Evolutionary conservation across 2,113 vertebrate genomes (phyloP), one percentile per base, ranked within the genome.

Genomic region (Microtus pennsylvanicus): DNA sequence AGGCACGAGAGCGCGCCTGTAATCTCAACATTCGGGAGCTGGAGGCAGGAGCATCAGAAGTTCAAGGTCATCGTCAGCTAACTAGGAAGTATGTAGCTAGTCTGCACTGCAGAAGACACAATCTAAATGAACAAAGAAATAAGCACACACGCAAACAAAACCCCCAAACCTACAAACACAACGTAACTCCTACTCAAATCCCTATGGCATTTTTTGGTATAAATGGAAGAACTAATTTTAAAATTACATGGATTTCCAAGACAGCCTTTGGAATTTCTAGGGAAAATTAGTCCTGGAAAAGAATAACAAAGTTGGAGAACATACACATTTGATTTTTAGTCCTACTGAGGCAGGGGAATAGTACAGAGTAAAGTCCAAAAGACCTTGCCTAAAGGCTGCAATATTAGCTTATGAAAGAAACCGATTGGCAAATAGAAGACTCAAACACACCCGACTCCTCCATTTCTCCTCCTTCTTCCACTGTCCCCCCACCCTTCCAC

Each of bases 171-270:
- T 50, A 77, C 33, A 94, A 94, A 78, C 72, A 89, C 80, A 88
- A 85, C 38, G 22, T 19, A 80, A 89, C 83, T 69, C 45, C 21
- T 50, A 74, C 38, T 55, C 58, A 97, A 94, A 82, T 61, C 8
- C 52, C 58, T 91, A 33, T 30, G 22, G 4, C n/a, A 45, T 22
- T 92, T 33, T 95, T 76, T 75, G 87, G n/a, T 47, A 80, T 80
- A 91, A 85, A 86, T 93, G 70, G 8, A 91, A 95, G 33, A 86
- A 55, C 33, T 85, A 93, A 94, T 85, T 69, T 81, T 94, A 94
- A 94, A 96, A 85, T 76, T 93, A 38, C 69, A 69, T 35, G 28
- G 30, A 70, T 76, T 90, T 95, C 42, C 58, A 91, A 67, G 61
- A 35, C 21, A 88, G 19, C 42, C 63, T 52, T 81, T 55, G 33